phyloP scores from a whole-genome alignment of 2,113 vertebrate genomes.

The Mesitornis unicolor region DNA sequence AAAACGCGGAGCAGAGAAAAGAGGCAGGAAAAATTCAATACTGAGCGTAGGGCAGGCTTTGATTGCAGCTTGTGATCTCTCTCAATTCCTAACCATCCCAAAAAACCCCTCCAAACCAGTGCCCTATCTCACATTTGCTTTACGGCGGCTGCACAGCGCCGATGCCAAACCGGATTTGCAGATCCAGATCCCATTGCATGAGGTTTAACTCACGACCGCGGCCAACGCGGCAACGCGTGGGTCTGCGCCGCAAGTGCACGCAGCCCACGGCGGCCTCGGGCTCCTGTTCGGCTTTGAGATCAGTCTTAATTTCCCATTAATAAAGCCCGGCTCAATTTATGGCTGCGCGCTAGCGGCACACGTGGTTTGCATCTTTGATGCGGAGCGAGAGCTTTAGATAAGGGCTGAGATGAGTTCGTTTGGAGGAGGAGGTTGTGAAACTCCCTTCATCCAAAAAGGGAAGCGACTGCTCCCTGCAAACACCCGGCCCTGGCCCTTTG shows the following conservation, averaged over 20 bases:
- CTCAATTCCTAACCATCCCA: neutral
- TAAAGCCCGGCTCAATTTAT: neutral
- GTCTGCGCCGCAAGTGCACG: too few relatives aligned
- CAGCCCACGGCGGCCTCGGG: too few relatives aligned
- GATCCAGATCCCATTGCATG: too few relatives aligned
- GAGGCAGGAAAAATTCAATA: neutral
- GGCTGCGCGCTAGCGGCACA: neutral
- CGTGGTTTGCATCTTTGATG: neutral
- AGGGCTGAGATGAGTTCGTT: neutral
- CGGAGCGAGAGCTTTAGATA: neutral
- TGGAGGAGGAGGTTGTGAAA: neutral
- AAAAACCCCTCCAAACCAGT: neutral
- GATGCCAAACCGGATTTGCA: too few relatives aligned
- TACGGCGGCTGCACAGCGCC: too few relatives aligned
- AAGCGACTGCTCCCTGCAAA: neutral
- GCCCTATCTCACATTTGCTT: neutral
- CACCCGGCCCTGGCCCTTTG: rapidly evolving
- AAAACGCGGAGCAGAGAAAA: neutral
- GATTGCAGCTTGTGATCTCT: neutral
- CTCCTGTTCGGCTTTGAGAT: neutral
- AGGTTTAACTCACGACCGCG: too few relatives aligned
- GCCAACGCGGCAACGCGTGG: too few relatives aligned
- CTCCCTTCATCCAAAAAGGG: neutral
- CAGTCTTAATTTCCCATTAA: neutral
- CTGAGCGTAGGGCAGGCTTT: rapidly evolving